Percentiles rank a stretch among this genome's conserved stretches.
These are phyloP conservation scores for Troilus luridus DNA, from an alignment of 2,888 invertebrate genomes.

Conservation along the genomic window DNA sequence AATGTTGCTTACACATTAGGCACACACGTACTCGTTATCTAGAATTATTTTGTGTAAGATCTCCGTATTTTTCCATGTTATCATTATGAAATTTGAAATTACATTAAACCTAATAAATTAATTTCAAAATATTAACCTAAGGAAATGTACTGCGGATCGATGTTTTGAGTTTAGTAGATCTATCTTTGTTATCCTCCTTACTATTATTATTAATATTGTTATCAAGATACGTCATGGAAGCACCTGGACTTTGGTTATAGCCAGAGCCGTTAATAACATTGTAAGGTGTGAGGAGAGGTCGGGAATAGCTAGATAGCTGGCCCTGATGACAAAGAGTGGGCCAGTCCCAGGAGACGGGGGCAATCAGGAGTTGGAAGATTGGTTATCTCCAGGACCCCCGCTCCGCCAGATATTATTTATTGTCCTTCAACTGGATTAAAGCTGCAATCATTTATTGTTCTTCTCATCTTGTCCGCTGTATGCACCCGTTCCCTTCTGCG, in stretches of 20 bases:
- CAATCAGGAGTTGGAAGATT: slow-evolving; percentile 53
- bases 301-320: background rate
- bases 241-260: background rate
- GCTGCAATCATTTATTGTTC: background rate
- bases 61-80: too few species aligned
- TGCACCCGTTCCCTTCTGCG: background rate
- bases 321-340: slow-evolving; percentile 52
- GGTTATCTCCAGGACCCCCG: slow-evolving; percentile 40
- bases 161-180: too few species aligned
- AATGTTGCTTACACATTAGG: too few species aligned
- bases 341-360: slow-evolving; percentile 27
- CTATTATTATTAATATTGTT: background rate
- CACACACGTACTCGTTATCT: too few species aligned
- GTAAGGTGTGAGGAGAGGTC: slow-evolving; percentile 27
- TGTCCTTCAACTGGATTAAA: slow-evolving; percentile 51
- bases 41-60: too few species aligned
- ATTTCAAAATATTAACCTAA: too few species aligned
- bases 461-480: background rate
- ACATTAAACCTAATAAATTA: too few species aligned
- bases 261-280: slow-evolving; percentile 17
- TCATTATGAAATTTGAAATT: too few species aligned
- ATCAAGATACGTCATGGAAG: background rate
- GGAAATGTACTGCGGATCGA: too few species aligned
- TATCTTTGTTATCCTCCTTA: too few species aligned
- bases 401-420: slow-evolving; percentile 49